These are phyloP conservation scores for Augochlorella aurata DNA, from an alignment of 2,888 invertebrate species.

Conservation along the genomic window DNA sequence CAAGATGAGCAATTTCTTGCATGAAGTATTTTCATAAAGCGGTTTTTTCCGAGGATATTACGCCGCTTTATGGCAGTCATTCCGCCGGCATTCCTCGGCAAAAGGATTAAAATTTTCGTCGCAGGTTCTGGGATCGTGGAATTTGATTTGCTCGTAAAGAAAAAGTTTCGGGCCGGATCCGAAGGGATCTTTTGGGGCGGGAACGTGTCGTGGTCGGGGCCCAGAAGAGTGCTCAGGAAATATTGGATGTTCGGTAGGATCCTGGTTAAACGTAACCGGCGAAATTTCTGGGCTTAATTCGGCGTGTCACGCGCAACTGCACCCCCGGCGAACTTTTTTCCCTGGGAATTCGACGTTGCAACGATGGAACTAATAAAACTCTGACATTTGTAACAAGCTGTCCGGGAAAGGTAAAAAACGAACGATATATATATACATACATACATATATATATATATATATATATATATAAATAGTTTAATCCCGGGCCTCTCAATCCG, in stretches of 20 bases:
- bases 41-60: too few species aligned
- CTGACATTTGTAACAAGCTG: slow-evolving; percentile 25
- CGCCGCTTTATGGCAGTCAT: too few species aligned
- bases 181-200: neutral
- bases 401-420: slow-evolving; percentile 1
- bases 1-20: too few species aligned
- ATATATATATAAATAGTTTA: slow-evolving; percentile 19
- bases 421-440: neutral
- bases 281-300: slow-evolving; percentile 45
- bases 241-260: slow-evolving; percentile 35
- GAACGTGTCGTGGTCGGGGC: neutral
- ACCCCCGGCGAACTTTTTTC: slow-evolving; percentile 14
- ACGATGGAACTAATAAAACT: slow-evolving; percentile 44
- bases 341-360: slow-evolving; percentile 11
- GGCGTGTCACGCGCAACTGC: slow-evolving; percentile 25
- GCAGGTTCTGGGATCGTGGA: too few species aligned
- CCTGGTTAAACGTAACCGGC: slow-evolving; percentile 28
- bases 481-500: slow-evolving; percentile 14
- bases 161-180: slow-evolving; percentile 7
- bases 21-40: too few species aligned
- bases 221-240: neutral
- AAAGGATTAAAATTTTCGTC: too few species aligned
- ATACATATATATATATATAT: neutral
- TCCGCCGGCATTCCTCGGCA: too few species aligned
- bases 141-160: neutral